A percentile compares a stretch with the other conserved stretches of the same genome.
These are phyloP conservation scores for Ctenodactylus gundi DNA, from an alignment of 2,113 vertebrate genomes.

Conservation along the genomic window DNA sequence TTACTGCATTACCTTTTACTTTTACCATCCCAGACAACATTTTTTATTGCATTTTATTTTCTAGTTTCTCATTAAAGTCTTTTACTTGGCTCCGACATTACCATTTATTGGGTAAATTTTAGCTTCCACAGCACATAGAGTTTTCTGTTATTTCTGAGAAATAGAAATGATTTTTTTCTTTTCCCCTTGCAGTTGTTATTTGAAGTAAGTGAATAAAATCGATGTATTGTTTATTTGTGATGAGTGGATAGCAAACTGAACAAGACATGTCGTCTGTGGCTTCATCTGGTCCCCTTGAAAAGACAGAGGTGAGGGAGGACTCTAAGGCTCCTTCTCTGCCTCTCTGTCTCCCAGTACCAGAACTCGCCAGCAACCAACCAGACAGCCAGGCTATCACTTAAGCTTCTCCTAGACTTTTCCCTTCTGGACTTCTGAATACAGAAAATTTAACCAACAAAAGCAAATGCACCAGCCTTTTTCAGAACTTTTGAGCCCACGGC, in stretches of 20 bases:
- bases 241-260: slow-evolving; percentile 43
- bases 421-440: not conserved
- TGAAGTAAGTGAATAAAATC: slow-evolving; percentile 62
- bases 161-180: slow-evolving; percentile 21
- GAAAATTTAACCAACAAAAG: not conserved
- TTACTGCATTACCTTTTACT: not conserved
- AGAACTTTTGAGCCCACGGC: not conserved
- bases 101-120: not conserved
- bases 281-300: slow-evolving; percentile 19
- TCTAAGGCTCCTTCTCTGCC: rapidly evolving
- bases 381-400: too few relatives aligned
- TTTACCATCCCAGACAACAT: not conserved
- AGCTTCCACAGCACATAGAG: slow-evolving; percentile 28
- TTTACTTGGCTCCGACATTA: not conserved
- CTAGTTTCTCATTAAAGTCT: not conserved
- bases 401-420: not conserved
- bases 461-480: not conserved
- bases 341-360: not conserved
- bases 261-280: not conserved
- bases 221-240: slow-evolving; percentile 67
- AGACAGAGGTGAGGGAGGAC: not conserved
- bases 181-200: slow-evolving; percentile 58
- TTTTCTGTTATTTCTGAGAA: slow-evolving; percentile 47
- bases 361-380: slow-evolving; percentile 40
- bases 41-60: not conserved